Conservation (phyloP, 2,113 vertebrate genomes). For the Dasyurus viverrinus region DNA sequence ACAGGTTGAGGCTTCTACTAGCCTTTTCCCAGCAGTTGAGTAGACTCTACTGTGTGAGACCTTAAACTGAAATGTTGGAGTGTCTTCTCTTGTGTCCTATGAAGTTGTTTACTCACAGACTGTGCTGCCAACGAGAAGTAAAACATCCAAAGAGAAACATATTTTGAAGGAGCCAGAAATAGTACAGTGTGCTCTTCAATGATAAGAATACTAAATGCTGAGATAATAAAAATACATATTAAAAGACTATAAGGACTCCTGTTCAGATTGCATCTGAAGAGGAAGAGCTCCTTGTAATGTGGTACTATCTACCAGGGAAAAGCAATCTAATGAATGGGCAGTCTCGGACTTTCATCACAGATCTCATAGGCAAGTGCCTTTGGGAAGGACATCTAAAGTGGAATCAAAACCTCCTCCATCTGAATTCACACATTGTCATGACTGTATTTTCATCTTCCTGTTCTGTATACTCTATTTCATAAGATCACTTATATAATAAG, state of each 20-base stretch:
- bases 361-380: rapidly evolving
- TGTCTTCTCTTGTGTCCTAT: not conserved
- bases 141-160: not conserved
- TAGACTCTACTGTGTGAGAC: not conserved
- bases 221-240: conserved; percentile 41
- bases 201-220: not conserved
- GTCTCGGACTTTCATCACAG: not conserved
- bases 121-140: conserved; percentile 17
- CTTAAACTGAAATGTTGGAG: not conserved
- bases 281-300: not conserved
- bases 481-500: not conserved
- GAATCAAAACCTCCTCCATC: too few relatives aligned
- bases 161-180: conserved; percentile 15
- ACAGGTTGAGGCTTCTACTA: not conserved
- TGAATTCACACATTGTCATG: not conserved
- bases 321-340: conserved; percentile 25
- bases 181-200: conserved; percentile 5
- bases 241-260: not conserved
- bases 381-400: not conserved
- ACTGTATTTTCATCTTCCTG: not conserved
- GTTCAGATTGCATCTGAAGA: conserved; percentile 16
- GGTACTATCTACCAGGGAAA: not conserved
- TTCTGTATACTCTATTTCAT: not conserved
- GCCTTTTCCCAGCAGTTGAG: not conserved
- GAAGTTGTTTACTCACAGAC: not conserved